Evolutionary conservation across 2,888 invertebrate species (phyloP).

Genomic region (Cheiracanthium punctorium): DNA sequence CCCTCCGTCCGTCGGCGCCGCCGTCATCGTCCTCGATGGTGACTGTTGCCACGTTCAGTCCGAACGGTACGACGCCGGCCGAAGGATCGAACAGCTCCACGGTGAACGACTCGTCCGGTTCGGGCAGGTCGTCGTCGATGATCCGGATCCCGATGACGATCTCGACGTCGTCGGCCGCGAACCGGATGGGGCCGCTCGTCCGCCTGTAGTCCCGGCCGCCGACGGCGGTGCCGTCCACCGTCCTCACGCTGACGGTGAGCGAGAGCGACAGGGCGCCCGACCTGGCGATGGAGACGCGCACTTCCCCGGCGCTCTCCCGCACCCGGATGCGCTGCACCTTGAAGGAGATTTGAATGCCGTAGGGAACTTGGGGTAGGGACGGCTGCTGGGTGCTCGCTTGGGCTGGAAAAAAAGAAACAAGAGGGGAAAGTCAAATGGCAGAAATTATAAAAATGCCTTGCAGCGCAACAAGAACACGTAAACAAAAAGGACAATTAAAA

Average conservation of each 20-base stretch:
- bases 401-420: not conserved
- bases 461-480: too few species aligned
- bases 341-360: constrained; percentile 14
- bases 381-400: not conserved
- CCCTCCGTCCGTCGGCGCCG: not conserved
- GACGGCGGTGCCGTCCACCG: constrained; percentile 26
- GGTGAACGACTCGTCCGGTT: not conserved
- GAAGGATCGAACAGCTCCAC: constrained; percentile 7
- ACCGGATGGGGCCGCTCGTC: not conserved
- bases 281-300: constrained; percentile 5
- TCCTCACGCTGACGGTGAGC: not conserved
- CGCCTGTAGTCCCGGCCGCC: constrained; percentile 20
- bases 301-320: not conserved
- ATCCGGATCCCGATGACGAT: not conserved
- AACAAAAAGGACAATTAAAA: too few species aligned
- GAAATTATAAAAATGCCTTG: not conserved
- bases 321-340: not conserved
- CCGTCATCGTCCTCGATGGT: constrained; percentile 11
- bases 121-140: not conserved
- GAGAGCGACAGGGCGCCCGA: not conserved
- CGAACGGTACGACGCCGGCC: not conserved
- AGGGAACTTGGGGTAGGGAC: not conserved
- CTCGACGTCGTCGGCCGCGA: not conserved
- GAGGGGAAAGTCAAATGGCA: too few species aligned
- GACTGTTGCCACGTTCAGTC: not conserved